phyloP scores from a whole-genome alignment of 2,113 vertebrate species.

The Capricornis sumatraensis region DNA sequence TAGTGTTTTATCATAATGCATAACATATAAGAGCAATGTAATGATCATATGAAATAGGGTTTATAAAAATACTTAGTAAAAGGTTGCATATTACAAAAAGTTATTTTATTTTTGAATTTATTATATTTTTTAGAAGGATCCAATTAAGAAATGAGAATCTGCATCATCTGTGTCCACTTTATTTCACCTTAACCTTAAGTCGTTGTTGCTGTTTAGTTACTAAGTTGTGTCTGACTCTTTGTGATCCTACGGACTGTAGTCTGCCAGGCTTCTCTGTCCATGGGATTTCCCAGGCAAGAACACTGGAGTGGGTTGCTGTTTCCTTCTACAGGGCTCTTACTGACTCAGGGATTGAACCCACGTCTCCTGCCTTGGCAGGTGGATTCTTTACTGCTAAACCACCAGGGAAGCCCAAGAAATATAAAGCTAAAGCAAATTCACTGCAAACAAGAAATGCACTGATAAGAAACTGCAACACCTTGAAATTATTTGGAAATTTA shows the following conservation, averaged over 20 bases:
- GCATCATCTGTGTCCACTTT: neutral
- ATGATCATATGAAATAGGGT: neutral
- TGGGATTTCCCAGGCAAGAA: neutral
- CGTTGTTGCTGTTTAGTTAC: neutral
- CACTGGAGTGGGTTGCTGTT: neutral
- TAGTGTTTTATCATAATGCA: neutral
- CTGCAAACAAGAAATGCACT: neutral
- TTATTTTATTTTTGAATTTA: neutral
- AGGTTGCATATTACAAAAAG: neutral
- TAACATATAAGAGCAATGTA: neutral
- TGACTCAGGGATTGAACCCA: neutral
- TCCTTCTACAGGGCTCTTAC: neutral
- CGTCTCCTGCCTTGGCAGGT: neutral
- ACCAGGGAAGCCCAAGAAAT: neutral
- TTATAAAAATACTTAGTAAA: neutral
- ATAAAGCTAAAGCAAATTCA: neutral
- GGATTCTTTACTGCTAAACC: neutral
- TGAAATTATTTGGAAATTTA: neutral
- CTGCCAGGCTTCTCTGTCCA: neutral
- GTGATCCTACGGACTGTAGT: neutral
- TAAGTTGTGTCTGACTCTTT: neutral
- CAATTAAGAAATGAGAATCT: neutral
- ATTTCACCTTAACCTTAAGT: neutral
- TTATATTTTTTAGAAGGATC: neutral
- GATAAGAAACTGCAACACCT: neutral